Evolutionary conservation across 1,140 invertebrate species (phyloP), one percentile per base, ranked within the genome.

Genomic region (Varroa destructor): DNA sequence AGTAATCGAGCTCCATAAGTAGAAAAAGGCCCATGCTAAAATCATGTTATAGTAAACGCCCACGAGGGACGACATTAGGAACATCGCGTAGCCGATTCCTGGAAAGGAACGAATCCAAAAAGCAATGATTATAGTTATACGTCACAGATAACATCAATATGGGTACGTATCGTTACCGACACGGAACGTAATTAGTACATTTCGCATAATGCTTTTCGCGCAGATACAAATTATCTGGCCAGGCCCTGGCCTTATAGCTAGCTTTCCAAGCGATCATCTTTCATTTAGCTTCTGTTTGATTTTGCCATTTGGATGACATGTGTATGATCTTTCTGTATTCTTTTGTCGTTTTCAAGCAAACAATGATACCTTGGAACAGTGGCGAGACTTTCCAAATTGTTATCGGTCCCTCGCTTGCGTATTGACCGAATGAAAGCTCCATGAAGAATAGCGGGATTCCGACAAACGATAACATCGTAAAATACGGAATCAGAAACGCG

Each of bases 401-500:
- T n/a, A 83, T 79, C 0, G 85, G 78, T 36, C 83, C 84, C 71
- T 83, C 79, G 74, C 81, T 79, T 1, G 80, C 74, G 74, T 82
- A 81, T 75, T 85, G 84, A 4, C 84, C 84, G 71, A 85, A 80
- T 0, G 81, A 77, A 6, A 84, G 77, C 74, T 84, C 83, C 75
- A 84, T 74, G 74, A 83, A 82, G 75, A 84, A 84, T 57, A 97
- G 82, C 0, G 94, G 93, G 51, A 95, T 87, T 10, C 92, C 93
- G 77, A 95, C 91, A 74, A 97, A 81, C 46, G 95, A 81, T 77
- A 97, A 81, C 92, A 96, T 96, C 55, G 93, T 85, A 75, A 90
- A 85, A 81, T 95, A 97, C n/a, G 94, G 93, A 76, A 97, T 94
- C 55, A 97, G 85, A 79, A 97, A 97, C 1, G 93, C 93, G 77